Base-by-base conservation (phyloP, 2,888 invertebrate species). In the Heteromyza rotundicornis region DNA sequence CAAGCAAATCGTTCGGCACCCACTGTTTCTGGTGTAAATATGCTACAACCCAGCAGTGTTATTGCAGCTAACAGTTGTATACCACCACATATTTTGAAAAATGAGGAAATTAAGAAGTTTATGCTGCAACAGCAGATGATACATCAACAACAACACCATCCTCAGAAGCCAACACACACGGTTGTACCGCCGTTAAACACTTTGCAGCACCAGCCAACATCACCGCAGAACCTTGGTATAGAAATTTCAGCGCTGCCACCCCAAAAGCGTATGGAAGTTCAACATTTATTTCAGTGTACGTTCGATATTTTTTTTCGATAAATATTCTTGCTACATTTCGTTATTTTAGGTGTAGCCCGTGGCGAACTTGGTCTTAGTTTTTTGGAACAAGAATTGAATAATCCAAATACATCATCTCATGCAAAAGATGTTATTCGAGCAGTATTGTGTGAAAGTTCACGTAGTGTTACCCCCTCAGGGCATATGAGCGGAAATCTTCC, bases 301-400 rank as follows among this genome's bases (percentile, higher is more conserved):
- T 59, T 8, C 23, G 17, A 23, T 49, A 5, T 3, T 19, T 20
- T 2, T 20, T 17, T 19, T 23, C 5, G 3, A 3, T 14, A 20
- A 5, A 49, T 5, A 49, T 49, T 49, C 5, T 20, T 20, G n/a
- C 3, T 49, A 5, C 7, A 10, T 19, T 49, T 14, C 8, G 19
- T 10, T 53, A 32, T 14, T 50, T 22, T 35, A 79, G 91, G 91
- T 68, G 83, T 93, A 75, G 88, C 89, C 73, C 88, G 89, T 20
- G 92, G 92, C 61, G 92, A 93, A 82, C 89, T 93, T 63, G 91
- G 92, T 1, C 86, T 87, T 24, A 89, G 89, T 74, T 89, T 91
- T 76, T 82, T 93, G 70, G 88, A 92, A 80, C 91, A 92, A 79
- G 92, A 93, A 79, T 85, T 92, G 59, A 86, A 86, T 73, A 92